Evolutionary conservation across 1,140 invertebrate genomes (phyloP), one percentile per base, ranked within the genome.

Genomic region (Eumaeus atala): DNA sequence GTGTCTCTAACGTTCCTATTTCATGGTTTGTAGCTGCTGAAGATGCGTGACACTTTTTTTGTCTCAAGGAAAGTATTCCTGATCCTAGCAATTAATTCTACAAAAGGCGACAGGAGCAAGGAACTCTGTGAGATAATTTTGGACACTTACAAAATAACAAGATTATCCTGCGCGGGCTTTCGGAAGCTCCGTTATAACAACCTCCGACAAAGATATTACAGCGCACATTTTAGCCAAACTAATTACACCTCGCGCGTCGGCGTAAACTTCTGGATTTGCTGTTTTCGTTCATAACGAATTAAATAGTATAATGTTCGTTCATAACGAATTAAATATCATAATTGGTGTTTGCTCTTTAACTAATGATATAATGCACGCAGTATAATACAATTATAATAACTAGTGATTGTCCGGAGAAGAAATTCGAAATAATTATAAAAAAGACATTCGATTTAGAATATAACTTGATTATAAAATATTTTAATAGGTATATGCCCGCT

Each of bases 121-220:
- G 56, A 63, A 54, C 48, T 52, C 48, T 50, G 51, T 50, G 44
- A 58, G 58, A 64, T 64, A 64, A 44, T 48, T 53, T 63, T 63
- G 62, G 62, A 64, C 58, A 58, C 54, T 64, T 64, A 61, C 51
- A 61, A 64, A 56, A 61, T 60, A 56, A 60, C 54, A 60, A 56
- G 62, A 57, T 62, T 56, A 62, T 58, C 58, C 28, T 21, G 14
- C 48, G 44, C 44, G 56, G 34, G 51, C 44, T 44, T 44, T 42
- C 28, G 11, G 40, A 28, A 11, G 10, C 52, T 57, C 38, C 53
- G 35, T 35, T 33, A 14, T 53, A 54, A 57, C 51, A 54, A 49
- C 48, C 51, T 56, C 40, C 48, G 50, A 50, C 40, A 38, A 48
- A 56, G 55, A 60, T 64, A 58, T 63, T 59, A 56, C 38, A 53